Conservation (phyloP, 2,888 invertebrate genomes). For the Anoplius nigerrimus region DNA sequence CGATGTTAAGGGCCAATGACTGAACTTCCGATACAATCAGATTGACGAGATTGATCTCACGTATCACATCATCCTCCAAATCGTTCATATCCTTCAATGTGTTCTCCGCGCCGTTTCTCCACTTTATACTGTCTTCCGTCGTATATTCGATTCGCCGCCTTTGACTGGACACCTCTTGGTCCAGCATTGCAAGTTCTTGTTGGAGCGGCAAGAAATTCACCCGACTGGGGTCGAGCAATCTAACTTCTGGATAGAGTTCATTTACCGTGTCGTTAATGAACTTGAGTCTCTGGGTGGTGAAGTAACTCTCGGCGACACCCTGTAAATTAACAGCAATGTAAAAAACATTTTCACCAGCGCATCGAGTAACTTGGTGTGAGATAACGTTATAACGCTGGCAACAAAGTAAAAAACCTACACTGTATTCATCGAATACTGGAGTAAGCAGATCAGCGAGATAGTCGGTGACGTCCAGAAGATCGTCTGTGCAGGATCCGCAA, state of each 20-base stretch:
- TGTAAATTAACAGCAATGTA: slow-evolving; percentile 64
- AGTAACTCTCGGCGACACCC: slow-evolving; percentile 90
- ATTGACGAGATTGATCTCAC: slow-evolving; percentile 74
- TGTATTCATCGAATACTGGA: slow-evolving; percentile 85
- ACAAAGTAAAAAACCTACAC: slow-evolving; percentile 77
- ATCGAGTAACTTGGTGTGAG: background rate
- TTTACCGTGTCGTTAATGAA: slow-evolving; percentile 87
- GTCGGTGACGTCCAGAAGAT: slow-evolving; percentile 91
- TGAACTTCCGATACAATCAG: slow-evolving; percentile 84
- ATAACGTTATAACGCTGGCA: background rate
- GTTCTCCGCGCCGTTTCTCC: slow-evolving; percentile 59
- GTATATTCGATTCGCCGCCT: slow-evolving; percentile 77
- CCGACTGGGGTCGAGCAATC: slow-evolving; percentile 80
- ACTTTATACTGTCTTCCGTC: slow-evolving; percentile 77
- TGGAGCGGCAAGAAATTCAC: slow-evolving; percentile 82
- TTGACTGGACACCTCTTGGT: slow-evolving; percentile 75
- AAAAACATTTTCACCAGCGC: too few relatives aligned
- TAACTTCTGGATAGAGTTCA: slow-evolving; percentile 82
- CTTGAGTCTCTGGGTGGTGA: slow-evolving; percentile 88
- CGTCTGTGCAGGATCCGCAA: slow-evolving; percentile 95
- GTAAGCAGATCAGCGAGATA: slow-evolving; percentile 81
- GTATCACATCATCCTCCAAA: slow-evolving; percentile 77
- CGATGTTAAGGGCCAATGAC: slow-evolving; percentile 84
- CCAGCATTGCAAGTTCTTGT: slow-evolving; percentile 79
- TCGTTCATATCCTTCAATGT: slow-evolving; percentile 75